Evolutionary conservation across 2,888 invertebrate genomes (phyloP).

Genomic region (Eueremaeus valkanovi): DNA sequence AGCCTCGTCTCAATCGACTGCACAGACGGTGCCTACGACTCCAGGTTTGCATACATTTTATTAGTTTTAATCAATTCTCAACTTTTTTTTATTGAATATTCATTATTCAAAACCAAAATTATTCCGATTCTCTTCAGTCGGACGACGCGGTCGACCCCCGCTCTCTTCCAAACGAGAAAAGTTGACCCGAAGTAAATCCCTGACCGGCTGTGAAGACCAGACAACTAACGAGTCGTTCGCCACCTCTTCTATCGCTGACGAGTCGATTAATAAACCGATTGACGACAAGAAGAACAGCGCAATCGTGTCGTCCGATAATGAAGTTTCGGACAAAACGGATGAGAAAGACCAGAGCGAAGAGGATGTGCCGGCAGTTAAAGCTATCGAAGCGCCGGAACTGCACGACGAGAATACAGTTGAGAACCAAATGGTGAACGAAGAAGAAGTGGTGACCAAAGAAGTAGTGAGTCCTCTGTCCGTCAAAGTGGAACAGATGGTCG

Average conservation of each 20-base stretch:
- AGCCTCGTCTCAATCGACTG: neutral
- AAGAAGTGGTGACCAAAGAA: neutral
- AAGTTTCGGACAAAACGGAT: neutral
- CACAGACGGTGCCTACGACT: neutral
- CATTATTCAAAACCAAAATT: too few species aligned
- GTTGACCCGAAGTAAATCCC: conserved; percentile 15
- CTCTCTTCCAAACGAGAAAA: conserved; percentile 1
- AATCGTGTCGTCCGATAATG: neutral
- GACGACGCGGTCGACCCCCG: conserved; percentile 22
- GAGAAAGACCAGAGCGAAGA: neutral
- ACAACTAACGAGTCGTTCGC: conserved; percentile 11
- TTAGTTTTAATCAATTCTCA: neutral
- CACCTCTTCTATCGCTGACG: neutral
- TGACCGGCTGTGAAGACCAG: conserved; percentile 12
- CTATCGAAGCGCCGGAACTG: neutral
- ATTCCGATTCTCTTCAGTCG: conserved; percentile 1
- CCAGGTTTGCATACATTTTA: neutral
- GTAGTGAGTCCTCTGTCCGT: neutral
- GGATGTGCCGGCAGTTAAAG: neutral
- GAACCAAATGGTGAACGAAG: neutral
- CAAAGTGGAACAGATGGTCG: neutral
- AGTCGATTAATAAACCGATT: neutral
- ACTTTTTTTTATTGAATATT: too few species aligned
- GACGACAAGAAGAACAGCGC: conserved; percentile 2
- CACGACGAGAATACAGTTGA: conserved; percentile 16